Evolutionary conservation across 2,888 invertebrate species (phyloP).

Genomic region (Aspidiotus rigidus): DNA sequence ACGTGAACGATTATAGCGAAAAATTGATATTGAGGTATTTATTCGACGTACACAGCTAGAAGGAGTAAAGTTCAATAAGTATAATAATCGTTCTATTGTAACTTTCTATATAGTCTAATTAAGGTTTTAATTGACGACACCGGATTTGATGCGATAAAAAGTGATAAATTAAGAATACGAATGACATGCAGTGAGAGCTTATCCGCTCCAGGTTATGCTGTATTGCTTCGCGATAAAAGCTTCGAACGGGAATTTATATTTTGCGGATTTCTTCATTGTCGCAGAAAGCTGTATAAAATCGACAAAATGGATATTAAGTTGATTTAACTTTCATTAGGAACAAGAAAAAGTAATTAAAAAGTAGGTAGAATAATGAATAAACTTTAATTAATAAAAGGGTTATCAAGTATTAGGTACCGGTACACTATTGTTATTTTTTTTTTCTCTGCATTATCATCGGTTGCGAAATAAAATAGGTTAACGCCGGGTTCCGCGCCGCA

Average conservation of each 20-base stretch:
- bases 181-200: neutral
- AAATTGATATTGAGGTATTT: no score
- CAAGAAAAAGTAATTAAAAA: slow-evolving; percentile 29
- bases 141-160: neutral
- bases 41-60: no score
- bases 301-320: slow-evolving; percentile 30
- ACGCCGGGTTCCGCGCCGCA: neutral
- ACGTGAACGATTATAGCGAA: no score
- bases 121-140: neutral
- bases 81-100: neutral
- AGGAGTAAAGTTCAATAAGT: no score
- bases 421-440: neutral
- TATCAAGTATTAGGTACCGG: neutral
- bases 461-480: slow-evolving; percentile 1
- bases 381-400: slow-evolving; percentile 30
- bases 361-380: slow-evolving; percentile 30
- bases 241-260: slow-evolving; percentile 15
- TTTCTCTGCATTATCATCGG: slow-evolving; percentile 15
- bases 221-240: slow-evolving; percentile 16
- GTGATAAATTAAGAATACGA: neutral
- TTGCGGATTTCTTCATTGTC: slow-evolving; percentile 15
- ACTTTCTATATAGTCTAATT: neutral
- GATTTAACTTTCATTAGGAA: slow-evolving; percentile 20
- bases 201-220: neutral
- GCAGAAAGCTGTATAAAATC: slow-evolving; percentile 27